Evolutionary conservation across 2,113 vertebrate genomes (phyloP), one percentile per base, ranked within the genome.

Genomic region (Nannobrachium achirus): DNA sequence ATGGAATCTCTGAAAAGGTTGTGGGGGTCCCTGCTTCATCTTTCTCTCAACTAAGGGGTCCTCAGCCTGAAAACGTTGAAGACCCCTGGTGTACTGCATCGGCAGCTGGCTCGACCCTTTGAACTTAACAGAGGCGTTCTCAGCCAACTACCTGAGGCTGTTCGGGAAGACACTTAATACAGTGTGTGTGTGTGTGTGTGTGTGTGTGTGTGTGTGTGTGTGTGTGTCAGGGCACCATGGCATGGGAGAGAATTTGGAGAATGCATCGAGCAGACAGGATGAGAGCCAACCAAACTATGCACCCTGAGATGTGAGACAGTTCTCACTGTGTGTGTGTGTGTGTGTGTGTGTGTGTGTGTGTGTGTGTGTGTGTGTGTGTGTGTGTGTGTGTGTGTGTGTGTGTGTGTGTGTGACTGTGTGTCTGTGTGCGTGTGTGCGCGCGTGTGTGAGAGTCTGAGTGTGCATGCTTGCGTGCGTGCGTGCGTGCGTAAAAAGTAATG

Each of bases 321-420:
- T 19, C 18, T 19, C 50, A 19, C 7, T 18, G 7, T 18, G 18
- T 45, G 51, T n/a, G 14, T 20, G n/a, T 14, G 16, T 55, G 39
- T 55, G 63, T 44, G 52, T 56, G 19, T 66, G 39, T 16, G 50
- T 45, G 50, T 9, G 50, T 20, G 10, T 10, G 3, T 1, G 44
- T n/a, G 3, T 55, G 6, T 7, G 44, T 33, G 25, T 33, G 25
- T 33, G 25, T 33, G 25, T 15, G 59, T n/a, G 18, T 25, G 46
- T 38, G 18, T 33, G 25, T 33, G 2, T 63, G 44, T 46, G 59
- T n/a, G 58, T 61, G 18, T 14, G 58, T 14, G 13, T 61, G 42
- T 48, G 59, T 48, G 42, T 46, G n/a, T n/a, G n/a, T n/a, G n/a
- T n/a, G n/a, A n/a, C n/a, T n/a, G 45, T 18, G 44, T 46, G 11